Conservation (phyloP, 2,888 invertebrate species). For the Philopedon plagiatum region DNA sequence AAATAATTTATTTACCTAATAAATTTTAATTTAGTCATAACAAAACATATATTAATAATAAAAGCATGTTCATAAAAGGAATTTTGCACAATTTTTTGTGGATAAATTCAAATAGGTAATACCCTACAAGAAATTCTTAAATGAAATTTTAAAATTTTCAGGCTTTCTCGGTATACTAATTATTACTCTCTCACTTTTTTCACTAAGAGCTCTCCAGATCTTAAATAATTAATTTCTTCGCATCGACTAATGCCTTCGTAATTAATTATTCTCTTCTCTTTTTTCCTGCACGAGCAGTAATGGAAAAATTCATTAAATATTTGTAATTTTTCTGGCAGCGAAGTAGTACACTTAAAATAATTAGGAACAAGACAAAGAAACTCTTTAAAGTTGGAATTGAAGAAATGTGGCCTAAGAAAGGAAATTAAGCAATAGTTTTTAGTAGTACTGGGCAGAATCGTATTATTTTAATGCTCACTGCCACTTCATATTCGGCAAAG, state of each 20-base stretch:
- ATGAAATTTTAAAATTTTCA: constrained; percentile 5
- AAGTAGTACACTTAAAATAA: constrained; percentile 5
- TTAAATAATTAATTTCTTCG: constrained; percentile 26
- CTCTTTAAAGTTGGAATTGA: too few relatives aligned
- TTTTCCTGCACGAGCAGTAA: constrained; percentile 11
- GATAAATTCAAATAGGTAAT: neutral
- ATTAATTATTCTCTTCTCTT: constrained; percentile 23
- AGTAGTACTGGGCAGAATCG: too few relatives aligned
- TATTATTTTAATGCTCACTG: too few relatives aligned
- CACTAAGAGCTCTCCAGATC: constrained; percentile 9
- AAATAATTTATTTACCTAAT: neutral
- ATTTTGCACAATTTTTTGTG: too few relatives aligned
- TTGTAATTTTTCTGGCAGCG: constrained; percentile 18
- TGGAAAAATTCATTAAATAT: constrained; percentile 34
- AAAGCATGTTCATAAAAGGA: too few relatives aligned
- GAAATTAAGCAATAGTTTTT: too few relatives aligned
- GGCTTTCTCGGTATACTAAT: constrained; percentile 12
- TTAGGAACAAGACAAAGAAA: constrained; percentile 1
- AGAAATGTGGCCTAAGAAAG: too few relatives aligned
- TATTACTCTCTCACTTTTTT: constrained; percentile 1
- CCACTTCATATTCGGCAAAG: too few relatives aligned
- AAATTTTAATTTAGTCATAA: too few relatives aligned
- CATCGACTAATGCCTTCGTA: constrained; percentile 19
- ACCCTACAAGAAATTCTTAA: neutral
- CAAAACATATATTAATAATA: too few relatives aligned